phyloP scores from a whole-genome alignment of 2,113 vertebrate species.

The Heterochromis multidens region DNA sequence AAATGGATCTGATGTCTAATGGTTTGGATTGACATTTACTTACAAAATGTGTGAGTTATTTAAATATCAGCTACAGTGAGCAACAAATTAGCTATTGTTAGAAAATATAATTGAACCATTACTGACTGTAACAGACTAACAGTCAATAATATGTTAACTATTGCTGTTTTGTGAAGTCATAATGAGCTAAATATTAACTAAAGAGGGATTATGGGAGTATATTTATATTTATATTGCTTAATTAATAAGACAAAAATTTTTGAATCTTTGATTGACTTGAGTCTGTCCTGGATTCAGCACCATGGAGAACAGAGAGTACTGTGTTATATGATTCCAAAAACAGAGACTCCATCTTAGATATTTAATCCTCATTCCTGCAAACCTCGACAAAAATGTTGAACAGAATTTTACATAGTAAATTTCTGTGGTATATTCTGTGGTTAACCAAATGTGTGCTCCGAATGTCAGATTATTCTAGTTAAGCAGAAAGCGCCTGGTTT shows the following conservation, averaged over 20 bases:
- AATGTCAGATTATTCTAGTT: slow-evolving; percentile 56
- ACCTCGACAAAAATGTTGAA: slow-evolving; percentile 18
- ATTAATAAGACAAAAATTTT: neutral
- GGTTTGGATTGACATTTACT: slow-evolving; percentile 51
- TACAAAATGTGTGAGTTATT: slow-evolving; percentile 30
- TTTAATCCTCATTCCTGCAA: slow-evolving; percentile 11
- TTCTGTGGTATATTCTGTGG: neutral
- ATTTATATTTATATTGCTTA: neutral
- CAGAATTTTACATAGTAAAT: neutral
- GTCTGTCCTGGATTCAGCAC: neutral
- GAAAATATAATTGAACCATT: neutral
- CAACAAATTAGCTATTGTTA: neutral
- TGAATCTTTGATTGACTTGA: neutral
- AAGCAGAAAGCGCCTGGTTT: slow-evolving; percentile 48
- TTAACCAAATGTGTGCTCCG: slow-evolving; percentile 41
- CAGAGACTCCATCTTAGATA: neutral
- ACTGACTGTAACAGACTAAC: neutral
- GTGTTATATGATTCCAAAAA: neutral
- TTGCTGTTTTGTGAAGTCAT: neutral
- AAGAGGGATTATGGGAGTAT: neutral
- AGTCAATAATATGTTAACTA: neutral
- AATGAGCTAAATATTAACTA: neutral
- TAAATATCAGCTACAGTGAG: slow-evolving; percentile 31
- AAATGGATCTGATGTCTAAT: slow-evolving; percentile 44
- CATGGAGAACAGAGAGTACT: neutral